These are phyloP conservation scores for Watsonalla binaria DNA, from an alignment of 2,888 invertebrate genomes.

Conservation along the genomic window DNA sequence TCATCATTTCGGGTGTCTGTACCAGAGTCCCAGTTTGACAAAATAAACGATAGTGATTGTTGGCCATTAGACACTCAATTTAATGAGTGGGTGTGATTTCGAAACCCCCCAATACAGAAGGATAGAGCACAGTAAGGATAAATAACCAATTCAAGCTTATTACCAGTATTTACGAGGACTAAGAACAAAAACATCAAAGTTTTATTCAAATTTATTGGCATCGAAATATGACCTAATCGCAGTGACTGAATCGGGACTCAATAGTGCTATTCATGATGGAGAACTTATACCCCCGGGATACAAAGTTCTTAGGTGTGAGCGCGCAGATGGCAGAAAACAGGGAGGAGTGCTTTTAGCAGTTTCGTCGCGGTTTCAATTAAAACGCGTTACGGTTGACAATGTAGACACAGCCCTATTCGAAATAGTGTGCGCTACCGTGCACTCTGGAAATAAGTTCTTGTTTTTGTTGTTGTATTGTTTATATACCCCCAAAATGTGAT, in stretches of 20 bases:
- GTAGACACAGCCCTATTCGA: conserved; percentile 7
- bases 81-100: conserved; percentile 16
- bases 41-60: conserved; percentile 3
- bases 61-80: conserved; percentile 15
- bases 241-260: not conserved
- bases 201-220: not conserved
- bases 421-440: conserved; percentile 6
- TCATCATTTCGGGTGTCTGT: conserved; percentile 17
- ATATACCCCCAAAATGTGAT: conserved; percentile 6
- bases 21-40: conserved; percentile 7
- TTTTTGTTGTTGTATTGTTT: conserved; percentile 11
- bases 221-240: not conserved
- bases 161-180: not conserved
- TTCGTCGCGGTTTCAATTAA: conserved; percentile 4
- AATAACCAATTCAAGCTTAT: not conserved
- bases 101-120: too few relatives aligned
- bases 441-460: conserved; percentile 3
- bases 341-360: not conserved
- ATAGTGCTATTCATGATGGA: not conserved
- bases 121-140: too few relatives aligned
- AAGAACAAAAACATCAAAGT: not conserved
- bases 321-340: conserved; percentile 5
- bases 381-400: conserved; percentile 6
- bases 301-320: conserved; percentile 8
- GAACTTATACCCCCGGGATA: not conserved